Evolutionary conservation across 2,113 vertebrate genomes (phyloP).

Genomic region (Prionailurus viverrinus): DNA sequence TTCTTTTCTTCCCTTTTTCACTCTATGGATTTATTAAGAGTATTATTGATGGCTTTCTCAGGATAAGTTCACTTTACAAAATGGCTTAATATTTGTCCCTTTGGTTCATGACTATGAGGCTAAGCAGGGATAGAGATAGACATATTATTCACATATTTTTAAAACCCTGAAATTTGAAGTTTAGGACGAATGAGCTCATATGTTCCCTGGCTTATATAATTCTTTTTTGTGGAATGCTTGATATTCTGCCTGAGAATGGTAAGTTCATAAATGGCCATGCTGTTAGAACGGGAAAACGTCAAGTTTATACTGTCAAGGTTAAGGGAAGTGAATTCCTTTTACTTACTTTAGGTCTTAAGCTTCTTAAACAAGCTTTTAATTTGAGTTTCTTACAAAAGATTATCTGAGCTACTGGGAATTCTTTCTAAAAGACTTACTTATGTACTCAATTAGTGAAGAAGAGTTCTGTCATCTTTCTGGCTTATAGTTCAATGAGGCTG

Average conservation of each 20-base stretch:
- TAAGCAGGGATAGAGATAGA: background rate
- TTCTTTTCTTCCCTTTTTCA: background rate
- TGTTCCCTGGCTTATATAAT: background rate
- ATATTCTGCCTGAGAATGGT: background rate
- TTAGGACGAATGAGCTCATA: background rate
- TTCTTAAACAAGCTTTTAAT: slow-evolving; percentile 58
- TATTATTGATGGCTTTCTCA: background rate
- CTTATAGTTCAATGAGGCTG: slow-evolving; percentile 26
- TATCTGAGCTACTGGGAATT: slow-evolving; percentile 45
- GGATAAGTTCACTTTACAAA: slow-evolving; percentile 34
- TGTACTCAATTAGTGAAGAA: slow-evolving; percentile 46
- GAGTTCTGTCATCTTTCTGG: slow-evolving; percentile 22
- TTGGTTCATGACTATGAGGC: background rate
- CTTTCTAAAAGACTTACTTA: slow-evolving; percentile 36
- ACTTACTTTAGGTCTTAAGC: slow-evolving; percentile 48
- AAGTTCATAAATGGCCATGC: background rate
- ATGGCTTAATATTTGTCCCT: background rate
- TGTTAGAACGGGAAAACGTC: background rate
- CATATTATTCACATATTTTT: background rate
- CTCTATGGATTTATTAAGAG: background rate
- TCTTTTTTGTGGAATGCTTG: background rate
- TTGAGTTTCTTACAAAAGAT: slow-evolving; percentile 62
- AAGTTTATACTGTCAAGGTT: background rate
- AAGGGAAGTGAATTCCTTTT: background rate
- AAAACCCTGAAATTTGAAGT: background rate